Percentiles rank a stretch among this genome's conserved stretches.
Evolutionary conservation across 2,797 vertebrate genomes (phyloP).

Genomic region (Enteromius mattozi): DNA sequence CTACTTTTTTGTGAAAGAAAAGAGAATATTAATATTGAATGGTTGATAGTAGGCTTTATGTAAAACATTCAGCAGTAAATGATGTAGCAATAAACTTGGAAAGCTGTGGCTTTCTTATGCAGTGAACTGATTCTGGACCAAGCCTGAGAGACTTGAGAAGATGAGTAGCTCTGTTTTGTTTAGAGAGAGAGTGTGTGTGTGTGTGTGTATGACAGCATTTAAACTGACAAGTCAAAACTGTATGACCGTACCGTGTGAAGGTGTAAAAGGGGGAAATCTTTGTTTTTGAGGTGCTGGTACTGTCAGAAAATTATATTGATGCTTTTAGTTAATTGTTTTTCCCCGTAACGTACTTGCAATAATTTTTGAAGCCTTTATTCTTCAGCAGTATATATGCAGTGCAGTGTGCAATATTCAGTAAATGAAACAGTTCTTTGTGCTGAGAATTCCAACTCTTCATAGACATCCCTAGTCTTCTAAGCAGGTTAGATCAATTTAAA

Average conservation of each 20-base stretch:
- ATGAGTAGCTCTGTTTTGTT: not conserved
- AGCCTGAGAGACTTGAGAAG: slow-evolving; percentile 39
- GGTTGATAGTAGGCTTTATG: not conserved
- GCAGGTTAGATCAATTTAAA: slow-evolving; percentile 11
- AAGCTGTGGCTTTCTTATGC: slow-evolving; percentile 64
- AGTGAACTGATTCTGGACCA: slow-evolving; percentile 60
- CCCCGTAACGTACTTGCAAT: slow-evolving; percentile 48
- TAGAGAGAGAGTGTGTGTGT: not conserved
- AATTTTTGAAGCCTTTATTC: slow-evolving; percentile 45
- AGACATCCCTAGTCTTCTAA: slow-evolving; percentile 56
- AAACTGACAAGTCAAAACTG: slow-evolving; percentile 82
- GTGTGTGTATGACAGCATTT: slow-evolving; percentile 10
- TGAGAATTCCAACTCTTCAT: slow-evolving; percentile 73
- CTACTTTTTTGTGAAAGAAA: not conserved
- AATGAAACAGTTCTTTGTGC: slow-evolving; percentile 79
- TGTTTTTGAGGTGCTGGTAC: slow-evolving; percentile 54
- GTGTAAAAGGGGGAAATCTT: slow-evolving; percentile 40
- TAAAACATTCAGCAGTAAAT: slow-evolving; percentile 76
- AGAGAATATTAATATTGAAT: not conserved
- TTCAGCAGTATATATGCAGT: slow-evolving; percentile 54
- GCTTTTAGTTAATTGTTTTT: slow-evolving; percentile 25
- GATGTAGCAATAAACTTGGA: slow-evolving; percentile 78
- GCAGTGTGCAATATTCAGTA: slow-evolving; percentile 66
- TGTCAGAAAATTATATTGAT: slow-evolving; percentile 49
- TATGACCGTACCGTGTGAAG: slow-evolving; percentile 45